Conservation (phyloP, 2,797 vertebrate species). For the Phoxinus dragarum region DNA sequence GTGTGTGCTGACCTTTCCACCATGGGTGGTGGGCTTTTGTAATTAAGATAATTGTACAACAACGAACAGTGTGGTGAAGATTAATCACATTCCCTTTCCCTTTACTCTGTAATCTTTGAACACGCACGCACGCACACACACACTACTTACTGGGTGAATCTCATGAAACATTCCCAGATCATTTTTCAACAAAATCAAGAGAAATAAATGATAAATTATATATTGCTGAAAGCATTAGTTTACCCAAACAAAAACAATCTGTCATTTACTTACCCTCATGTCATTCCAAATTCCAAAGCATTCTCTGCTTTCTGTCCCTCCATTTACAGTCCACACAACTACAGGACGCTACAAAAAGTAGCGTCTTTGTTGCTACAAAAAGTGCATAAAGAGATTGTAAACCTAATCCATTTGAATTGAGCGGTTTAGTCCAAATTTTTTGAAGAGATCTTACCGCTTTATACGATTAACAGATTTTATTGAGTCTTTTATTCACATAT, state of each 20-base stretch:
- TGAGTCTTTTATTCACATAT: too few species aligned
- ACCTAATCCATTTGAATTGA: too few species aligned
- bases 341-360: too few species aligned
- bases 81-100: slow-evolving; percentile 48
- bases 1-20: slow-evolving; percentile 53
- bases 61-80: slow-evolving; percentile 46
- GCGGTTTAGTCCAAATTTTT: too few species aligned
- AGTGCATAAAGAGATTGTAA: too few species aligned
- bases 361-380: too few species aligned
- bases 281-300: too few species aligned
- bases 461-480: too few species aligned
- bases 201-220: neutral
- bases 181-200: neutral
- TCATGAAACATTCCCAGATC: neutral
- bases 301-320: too few species aligned
- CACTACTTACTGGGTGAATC: neutral
- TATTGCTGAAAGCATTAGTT: neutral
- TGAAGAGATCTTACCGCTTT: too few species aligned
- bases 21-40: slow-evolving; percentile 49
- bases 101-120: slow-evolving; percentile 38
- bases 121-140: slow-evolving; percentile 8
- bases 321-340: too few species aligned
- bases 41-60: slow-evolving; percentile 65
- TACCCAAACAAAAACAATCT: neutral
- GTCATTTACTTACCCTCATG: too few species aligned